These are phyloP conservation scores for Phenganax subtilis DNA, from an alignment of 92 coral and sea anemone genomes.

Conservation along the genomic window DNA sequence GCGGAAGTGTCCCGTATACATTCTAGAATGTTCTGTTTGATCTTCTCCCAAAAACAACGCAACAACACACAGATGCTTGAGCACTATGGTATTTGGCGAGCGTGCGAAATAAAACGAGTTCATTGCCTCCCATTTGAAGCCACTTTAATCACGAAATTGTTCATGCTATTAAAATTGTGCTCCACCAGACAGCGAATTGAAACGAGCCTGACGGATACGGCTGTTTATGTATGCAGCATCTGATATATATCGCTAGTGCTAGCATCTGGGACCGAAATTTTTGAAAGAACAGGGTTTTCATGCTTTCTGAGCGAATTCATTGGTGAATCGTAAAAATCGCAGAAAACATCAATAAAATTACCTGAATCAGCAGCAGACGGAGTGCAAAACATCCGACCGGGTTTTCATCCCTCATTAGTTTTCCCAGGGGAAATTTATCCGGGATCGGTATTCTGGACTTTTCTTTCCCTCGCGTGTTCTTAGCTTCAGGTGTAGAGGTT, in stretches of 20 bases:
- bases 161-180: background rate
- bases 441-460: background rate
- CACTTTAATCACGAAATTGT: background rate
- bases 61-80: slow-evolving; percentile 5
- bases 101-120: background rate
- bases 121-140: background rate
- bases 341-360: too few relatives aligned
- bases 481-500: background rate
- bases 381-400: slow-evolving; percentile 21
- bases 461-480: slow-evolving; percentile 15
- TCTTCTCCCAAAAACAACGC: slow-evolving; percentile 11
- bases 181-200: background rate
- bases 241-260: background rate
- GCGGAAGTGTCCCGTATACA: slow-evolving; percentile 15
- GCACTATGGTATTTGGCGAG: background rate
- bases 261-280: background rate
- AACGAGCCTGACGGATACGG: background rate
- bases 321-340: too few relatives aligned
- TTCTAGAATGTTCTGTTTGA: slow-evolving; percentile 17
- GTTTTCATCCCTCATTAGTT: background rate
- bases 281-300: background rate
- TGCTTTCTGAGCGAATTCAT: too few relatives aligned
- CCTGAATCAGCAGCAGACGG: background rate
- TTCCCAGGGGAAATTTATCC: background rate
- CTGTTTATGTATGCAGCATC: background rate